Percentiles rank a stretch among this genome's conserved stretches.
These are phyloP conservation scores for Congeria kusceri DNA, from an alignment of 2,888 invertebrate species.

Conservation along the genomic window DNA sequence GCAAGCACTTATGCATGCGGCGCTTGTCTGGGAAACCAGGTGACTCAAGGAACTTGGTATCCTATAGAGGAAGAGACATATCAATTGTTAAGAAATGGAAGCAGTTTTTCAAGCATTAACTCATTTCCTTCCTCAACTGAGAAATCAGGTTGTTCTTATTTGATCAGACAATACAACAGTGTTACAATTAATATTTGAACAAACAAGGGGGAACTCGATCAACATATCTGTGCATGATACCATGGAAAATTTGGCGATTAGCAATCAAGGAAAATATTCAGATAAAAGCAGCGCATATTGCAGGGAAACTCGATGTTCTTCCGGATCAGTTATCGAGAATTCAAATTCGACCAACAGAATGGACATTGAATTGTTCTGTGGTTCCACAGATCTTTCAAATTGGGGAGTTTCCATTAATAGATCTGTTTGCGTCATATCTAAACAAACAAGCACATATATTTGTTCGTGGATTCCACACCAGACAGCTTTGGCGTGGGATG, in stretches of 20 bases:
- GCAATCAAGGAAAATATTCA: conserved; percentile 33
- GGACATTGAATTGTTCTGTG: conserved; percentile 18
- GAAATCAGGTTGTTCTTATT: conserved; percentile 30
- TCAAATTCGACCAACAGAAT: conserved; percentile 19
- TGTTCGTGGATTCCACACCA: conserved; percentile 39
- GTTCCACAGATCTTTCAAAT: conserved; percentile 15
- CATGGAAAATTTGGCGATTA: conserved; percentile 47
- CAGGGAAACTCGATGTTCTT: conserved; percentile 27
- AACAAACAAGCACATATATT: conserved; percentile 38
- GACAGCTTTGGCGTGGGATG: conserved; percentile 37
- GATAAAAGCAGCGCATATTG: conserved; percentile 43
- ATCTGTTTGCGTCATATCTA: conserved; percentile 47
- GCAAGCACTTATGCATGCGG: conserved; percentile 36
- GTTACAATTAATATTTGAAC: conserved; percentile 38
- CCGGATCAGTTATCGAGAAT: conserved; percentile 34
- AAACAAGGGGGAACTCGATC: conserved; percentile 57
- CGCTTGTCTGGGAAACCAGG: conserved; percentile 31
- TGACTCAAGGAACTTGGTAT: conserved; percentile 22
- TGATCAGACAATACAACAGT: conserved; percentile 50
- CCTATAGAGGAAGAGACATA: conserved; percentile 20
- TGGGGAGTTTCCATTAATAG: conserved; percentile 24
- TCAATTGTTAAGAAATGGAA: neutral
- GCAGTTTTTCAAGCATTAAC: no score
- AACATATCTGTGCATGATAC: conserved; percentile 31
- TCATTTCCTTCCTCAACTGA: no score